phyloP scores from a whole-genome alignment of 2,113 vertebrate species.

The Variabilichromis moorii region DNA sequence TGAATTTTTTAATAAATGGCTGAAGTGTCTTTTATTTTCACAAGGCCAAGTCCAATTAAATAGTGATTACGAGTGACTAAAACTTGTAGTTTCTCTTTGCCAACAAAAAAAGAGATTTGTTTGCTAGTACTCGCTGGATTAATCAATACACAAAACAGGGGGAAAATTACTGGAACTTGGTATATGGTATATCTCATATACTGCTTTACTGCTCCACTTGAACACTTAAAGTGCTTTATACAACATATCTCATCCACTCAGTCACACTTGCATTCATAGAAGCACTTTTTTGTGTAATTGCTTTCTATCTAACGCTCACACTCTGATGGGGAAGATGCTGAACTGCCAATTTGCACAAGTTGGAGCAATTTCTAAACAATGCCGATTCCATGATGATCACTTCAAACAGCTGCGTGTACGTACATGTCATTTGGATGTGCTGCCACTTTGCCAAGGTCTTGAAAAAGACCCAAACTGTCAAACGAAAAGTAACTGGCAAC shows the following conservation, averaged over 20 bases:
- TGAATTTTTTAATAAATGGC: background rate
- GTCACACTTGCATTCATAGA: background rate
- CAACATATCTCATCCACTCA: background rate
- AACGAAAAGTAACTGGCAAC: background rate
- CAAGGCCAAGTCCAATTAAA: background rate
- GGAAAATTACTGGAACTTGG: background rate
- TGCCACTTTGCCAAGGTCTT: background rate
- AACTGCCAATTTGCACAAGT: background rate
- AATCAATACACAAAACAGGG: background rate
- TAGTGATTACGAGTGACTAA: background rate
- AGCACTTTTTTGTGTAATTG: background rate
- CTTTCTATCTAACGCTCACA: background rate
- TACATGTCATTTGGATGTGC: background rate
- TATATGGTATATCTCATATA: background rate
- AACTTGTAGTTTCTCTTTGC: background rate
- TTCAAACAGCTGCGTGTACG: background rate
- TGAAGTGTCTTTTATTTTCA: background rate
- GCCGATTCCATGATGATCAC: background rate
- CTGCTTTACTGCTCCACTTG: background rate
- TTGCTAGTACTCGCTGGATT: background rate
- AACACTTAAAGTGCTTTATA: background rate
- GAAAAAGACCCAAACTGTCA: background rate
- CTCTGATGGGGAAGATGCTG: background rate
- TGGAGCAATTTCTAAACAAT: background rate
- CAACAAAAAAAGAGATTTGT: background rate